Evolutionary conservation across 2,797 vertebrate genomes (phyloP).

Genomic region (Mus minutoides): DNA sequence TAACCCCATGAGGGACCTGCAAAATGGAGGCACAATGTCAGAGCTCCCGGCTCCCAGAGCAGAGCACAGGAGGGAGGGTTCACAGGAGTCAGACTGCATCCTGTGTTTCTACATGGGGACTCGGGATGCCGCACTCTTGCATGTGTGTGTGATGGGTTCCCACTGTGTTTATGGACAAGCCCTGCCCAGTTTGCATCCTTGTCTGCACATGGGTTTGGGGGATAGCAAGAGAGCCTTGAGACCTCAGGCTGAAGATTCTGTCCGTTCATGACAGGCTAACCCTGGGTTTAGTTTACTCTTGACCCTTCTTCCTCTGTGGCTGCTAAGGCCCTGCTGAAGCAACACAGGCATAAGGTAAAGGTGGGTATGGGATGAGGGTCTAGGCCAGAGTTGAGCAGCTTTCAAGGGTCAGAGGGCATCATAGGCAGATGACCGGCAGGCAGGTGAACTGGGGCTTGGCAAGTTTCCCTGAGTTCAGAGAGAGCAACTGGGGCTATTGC

Average conservation of each 20-base stretch:
- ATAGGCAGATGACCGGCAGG: not conserved
- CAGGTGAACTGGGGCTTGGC: not conserved
- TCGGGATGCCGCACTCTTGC: not conserved
- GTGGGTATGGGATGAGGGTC: not conserved
- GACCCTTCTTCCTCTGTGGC: not conserved
- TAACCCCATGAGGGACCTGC: not conserved
- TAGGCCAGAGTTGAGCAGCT: not conserved
- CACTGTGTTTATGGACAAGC: not conserved
- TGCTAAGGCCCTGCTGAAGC: not conserved
- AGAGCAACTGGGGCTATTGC: not conserved
- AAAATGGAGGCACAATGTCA: not conserved
- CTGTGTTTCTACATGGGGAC: not conserved
- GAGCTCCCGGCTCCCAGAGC: not conserved
- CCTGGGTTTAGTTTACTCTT: not conserved
- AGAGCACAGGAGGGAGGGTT: not conserved
- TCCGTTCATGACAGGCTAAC: not conserved
- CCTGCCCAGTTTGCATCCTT: not conserved
- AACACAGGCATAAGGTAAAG: not conserved
- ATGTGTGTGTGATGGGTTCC: not conserved
- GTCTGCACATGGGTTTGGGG: not conserved
- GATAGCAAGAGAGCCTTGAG: not conserved
- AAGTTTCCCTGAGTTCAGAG: accelerated
- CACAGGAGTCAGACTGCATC: not conserved
- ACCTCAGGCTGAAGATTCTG: not conserved
- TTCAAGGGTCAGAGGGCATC: not conserved